Evolutionary conservation across 1,140 invertebrate species (phyloP), one percentile per base, ranked within the genome.

Genomic region (Dysdera silvatica): DNA sequence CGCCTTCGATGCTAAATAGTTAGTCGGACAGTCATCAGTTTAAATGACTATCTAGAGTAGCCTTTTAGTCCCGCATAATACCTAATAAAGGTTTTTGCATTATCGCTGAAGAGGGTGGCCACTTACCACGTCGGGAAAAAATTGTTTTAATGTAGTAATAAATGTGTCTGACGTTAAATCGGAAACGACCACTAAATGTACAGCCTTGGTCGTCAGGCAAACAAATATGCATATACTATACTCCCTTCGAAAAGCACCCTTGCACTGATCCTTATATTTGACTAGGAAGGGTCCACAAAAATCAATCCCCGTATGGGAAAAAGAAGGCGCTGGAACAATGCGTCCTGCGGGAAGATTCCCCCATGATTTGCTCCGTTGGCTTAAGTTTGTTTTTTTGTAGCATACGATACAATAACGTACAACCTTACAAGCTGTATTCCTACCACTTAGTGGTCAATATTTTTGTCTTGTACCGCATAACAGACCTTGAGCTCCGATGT

Each of bases 141-240:
- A 80, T 14, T 77, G 53, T 14, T 70, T 66, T 2, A 79, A 57
- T 5, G 72, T 69, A 4, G 72, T 67, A 8, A 79, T 51, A 55
- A 80, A 79, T 2, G 68, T 66, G 40, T 75, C 71, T 0, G 76
- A 72, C 4, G 73, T 67, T 4, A 80, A 48, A 58, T 74, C 67
- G 0, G 68, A 69, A 66, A 75, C 71, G 68, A 64, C 66, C 74
- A 72, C 78, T 69, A 74, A 71, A 75, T 77, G 77, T 70, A 70
- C 74, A 70, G 73, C 73, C 74, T 68, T 77, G 0, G 74, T 75
- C 3, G 65, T 35, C 24, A 56, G 77, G 80, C 6, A 79, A 68
- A 59, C 79, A 80, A 29, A 5, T 37, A 37, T 28, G 43, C 0
- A 55, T n/a, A 43, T 43, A n/a, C n/a, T n/a, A 41, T 1, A 41